These are phyloP conservation scores for Trissonchulus latispiculum DNA, from an alignment of 2,888 invertebrate species.

Conservation along the genomic window DNA sequence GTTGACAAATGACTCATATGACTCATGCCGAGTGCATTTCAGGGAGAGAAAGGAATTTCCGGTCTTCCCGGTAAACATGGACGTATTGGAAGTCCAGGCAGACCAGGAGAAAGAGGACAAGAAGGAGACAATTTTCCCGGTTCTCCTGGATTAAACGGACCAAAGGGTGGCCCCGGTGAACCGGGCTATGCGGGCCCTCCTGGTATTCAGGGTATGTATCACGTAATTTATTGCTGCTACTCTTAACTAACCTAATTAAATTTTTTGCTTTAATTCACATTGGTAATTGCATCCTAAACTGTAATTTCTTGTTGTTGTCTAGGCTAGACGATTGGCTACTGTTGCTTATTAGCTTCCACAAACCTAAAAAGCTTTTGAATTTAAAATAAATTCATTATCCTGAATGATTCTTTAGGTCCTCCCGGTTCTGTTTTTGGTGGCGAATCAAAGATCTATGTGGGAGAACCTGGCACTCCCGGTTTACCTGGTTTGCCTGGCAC, in stretches of 20 bases:
- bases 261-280: too few species aligned
- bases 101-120: constrained; percentile 23
- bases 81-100: constrained; percentile 20
- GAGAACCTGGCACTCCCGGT: neutral
- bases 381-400: too few species aligned
- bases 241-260: too few species aligned
- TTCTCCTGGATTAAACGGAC: constrained; percentile 31
- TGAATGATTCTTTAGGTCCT: neutral
- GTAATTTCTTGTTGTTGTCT: too few species aligned
- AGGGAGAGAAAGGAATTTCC: neutral
- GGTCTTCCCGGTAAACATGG: constrained; percentile 10
- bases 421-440: neutral
- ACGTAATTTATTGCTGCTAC: too few species aligned
- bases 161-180: constrained; percentile 50
- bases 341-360: too few species aligned
- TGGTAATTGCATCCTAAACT: too few species aligned
- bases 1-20: too few species aligned
- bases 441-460: neutral
- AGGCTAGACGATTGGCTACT: too few species aligned
- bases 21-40: too few species aligned
- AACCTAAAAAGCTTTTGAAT: too few species aligned
- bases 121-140: constrained; percentile 7
- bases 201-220: neutral
- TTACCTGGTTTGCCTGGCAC: neutral
- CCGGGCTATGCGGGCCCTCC: constrained; percentile 47